These are phyloP conservation scores for Colletes collaris DNA, from an alignment of 2,888 invertebrate species.

Conservation along the genomic window DNA sequence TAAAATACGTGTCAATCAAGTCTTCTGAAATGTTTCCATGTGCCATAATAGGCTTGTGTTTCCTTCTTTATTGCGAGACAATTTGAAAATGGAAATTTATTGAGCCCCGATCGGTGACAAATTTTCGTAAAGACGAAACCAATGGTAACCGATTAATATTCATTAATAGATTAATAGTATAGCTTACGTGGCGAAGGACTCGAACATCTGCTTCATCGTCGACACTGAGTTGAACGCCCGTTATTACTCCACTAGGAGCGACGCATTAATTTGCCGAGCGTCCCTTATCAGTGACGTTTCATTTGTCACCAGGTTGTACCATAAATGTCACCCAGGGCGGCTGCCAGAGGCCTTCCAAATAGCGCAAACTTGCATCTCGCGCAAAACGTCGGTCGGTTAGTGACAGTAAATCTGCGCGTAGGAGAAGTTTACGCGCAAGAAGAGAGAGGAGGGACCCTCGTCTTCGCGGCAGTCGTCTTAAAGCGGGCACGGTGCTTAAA, in stretches of 20 bases:
- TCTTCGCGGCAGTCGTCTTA: constrained; percentile 51
- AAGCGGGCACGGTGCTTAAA: constrained; percentile 67
- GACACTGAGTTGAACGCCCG: constrained; percentile 33
- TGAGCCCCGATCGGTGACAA: too few species aligned
- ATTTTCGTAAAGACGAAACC: too few species aligned
- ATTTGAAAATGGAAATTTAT: too few species aligned
- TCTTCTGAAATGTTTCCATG: too few species aligned
- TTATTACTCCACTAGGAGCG: constrained; percentile 66
- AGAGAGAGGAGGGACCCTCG: constrained; percentile 47
- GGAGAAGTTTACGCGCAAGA: constrained; percentile 60
- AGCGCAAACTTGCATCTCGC: constrained; percentile 69
- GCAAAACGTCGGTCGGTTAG: constrained; percentile 55
- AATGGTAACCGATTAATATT: constrained; percentile 45
- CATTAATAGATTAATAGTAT: constrained; percentile 59
- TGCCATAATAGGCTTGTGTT: too few species aligned
- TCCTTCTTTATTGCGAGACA: too few species aligned
- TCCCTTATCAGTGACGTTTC: constrained; percentile 80
- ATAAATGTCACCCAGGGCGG: constrained; percentile 77
- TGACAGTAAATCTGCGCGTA: constrained; percentile 57
- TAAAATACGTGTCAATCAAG: too few species aligned
- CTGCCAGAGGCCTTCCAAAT: constrained; percentile 61
- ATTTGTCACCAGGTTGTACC: constrained; percentile 78
- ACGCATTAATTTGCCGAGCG: constrained; percentile 75
- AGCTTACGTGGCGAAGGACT: constrained; percentile 4
- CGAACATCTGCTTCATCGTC: constrained; percentile 43